phyloP scores from a whole-genome alignment of 1,140 invertebrate species.

The Drosophila busckii region DNA sequence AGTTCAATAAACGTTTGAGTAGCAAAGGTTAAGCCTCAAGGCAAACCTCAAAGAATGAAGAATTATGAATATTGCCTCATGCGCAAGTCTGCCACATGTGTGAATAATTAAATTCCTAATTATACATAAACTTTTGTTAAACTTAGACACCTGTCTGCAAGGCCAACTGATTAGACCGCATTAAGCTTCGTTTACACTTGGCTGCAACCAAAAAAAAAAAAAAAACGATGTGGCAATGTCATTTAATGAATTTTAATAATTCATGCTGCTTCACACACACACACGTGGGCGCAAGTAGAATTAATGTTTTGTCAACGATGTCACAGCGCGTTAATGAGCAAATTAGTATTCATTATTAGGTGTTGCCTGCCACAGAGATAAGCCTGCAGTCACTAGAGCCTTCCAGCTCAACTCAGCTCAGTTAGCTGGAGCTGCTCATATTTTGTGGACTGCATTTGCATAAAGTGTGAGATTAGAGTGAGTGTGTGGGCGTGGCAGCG shows the following conservation, averaged over 20 bases:
- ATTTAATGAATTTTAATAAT: slow-evolving; percentile 77
- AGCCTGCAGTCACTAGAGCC: not conserved
- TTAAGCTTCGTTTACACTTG: slow-evolving; percentile 47
- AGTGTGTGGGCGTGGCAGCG: slow-evolving; percentile 32
- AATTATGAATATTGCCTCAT: slow-evolving; percentile 75
- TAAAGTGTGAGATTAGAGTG: slow-evolving; percentile 39
- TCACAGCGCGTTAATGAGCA: slow-evolving; percentile 61
- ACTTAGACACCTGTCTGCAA: slow-evolving; percentile 6
- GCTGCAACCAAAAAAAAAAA: slow-evolving; percentile 4
- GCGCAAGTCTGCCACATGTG: slow-evolving; percentile 29
- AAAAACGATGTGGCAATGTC: slow-evolving; percentile 25
- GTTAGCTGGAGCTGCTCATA: slow-evolving; percentile 2
- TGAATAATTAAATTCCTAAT: slow-evolving; percentile 79
- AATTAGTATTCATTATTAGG: slow-evolving; percentile 76
- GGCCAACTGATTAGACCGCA: slow-evolving; percentile 39
- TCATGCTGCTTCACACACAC: slow-evolving; percentile 43
- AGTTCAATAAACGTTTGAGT: slow-evolving; percentile 43
- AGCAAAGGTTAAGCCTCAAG: slow-evolving; percentile 32
- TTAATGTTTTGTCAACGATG: slow-evolving; percentile 54
- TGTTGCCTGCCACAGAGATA: slow-evolving; percentile 37
- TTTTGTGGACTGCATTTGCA: slow-evolving; percentile 43
- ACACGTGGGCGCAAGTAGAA: slow-evolving; percentile 43
- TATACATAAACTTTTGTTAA: slow-evolving; percentile 46
- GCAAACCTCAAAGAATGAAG: slow-evolving; percentile 48
- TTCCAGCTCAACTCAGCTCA: slow-evolving; percentile 4